Base-by-base conservation (phyloP, 2,797 vertebrate genomes). In the Poecilia gillii region DNA sequence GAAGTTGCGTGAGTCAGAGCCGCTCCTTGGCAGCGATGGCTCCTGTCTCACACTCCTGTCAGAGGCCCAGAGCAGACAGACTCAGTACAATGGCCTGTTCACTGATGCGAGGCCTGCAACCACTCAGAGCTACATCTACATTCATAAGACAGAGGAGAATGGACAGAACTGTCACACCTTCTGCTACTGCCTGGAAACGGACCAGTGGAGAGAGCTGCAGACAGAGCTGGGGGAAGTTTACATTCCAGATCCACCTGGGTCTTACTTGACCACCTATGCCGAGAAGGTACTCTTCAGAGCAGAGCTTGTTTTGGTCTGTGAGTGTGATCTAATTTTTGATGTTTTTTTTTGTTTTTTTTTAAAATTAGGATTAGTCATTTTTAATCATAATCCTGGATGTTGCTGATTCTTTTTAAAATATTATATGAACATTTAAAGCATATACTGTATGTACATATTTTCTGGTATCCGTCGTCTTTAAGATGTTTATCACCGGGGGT, bases 121-220 rank as follows among this genome's bases (percentile, higher is more conserved):
- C 77, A 97, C 96, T 0, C 96, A 97, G 90, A 98, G 97, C 88
- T 99, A 99, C 23, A 99, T 99, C 91, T 98, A 98, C 81, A 97
- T 99, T 89, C 97, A 98, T 91, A 99, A 99, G 95, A 99, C 97
- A 0, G 97, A 98, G 83, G 97, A 98, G 90, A 96, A 96, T 4
- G 95, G 96, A 73, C 94, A 96, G 90, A 95, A 91, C 45, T 93
- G 89, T 4, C 96, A 97, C 81, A 96, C 97, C 0, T 99, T 99
- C 95, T 99, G 97, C 94, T 99, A 99, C 90, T 97, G 97, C 84
- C 95, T 98, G 82, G 96, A 96, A 89, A 95, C 94, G 31, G 96
- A 99, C 84, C 95, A 91, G 18, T 99, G 98, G 98, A 97, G 91
- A 83, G 97, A 97, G 74, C 91, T 99, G 62, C 94, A 94, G 14